These are phyloP conservation scores for Myopa tessellatipennis DNA, from an alignment of 2,888 invertebrate species.

Conservation along the genomic window DNA sequence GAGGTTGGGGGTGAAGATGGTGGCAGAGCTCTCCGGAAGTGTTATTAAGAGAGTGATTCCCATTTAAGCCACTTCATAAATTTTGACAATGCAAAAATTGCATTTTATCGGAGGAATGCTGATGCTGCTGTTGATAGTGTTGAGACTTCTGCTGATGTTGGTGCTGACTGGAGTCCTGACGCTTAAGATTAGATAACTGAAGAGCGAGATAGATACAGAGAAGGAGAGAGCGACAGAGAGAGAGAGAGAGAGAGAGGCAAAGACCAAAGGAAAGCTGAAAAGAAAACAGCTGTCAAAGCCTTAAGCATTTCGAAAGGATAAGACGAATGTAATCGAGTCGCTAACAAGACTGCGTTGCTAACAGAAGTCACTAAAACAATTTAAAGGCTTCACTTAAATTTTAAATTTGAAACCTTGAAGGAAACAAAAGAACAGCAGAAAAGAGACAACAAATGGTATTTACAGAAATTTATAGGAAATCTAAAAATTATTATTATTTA, in stretches of 20 bases:
- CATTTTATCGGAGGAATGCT: conserved; percentile 11
- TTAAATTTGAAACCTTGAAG: background rate
- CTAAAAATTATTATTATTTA: too few relatives aligned
- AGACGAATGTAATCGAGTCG: conserved; percentile 5
- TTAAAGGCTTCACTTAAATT: background rate
- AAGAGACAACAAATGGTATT: background rate
- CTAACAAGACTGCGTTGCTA: background rate
- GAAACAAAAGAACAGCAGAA: background rate
- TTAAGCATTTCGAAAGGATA: conserved; percentile 18
- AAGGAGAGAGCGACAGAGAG: background rate
- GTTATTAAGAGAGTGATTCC: conserved; percentile 22
- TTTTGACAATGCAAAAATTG: conserved; percentile 37
- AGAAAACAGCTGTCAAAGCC: conserved; percentile 30
- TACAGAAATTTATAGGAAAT: too few relatives aligned
- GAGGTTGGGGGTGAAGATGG: background rate
- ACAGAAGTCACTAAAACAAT: conserved; percentile 11
- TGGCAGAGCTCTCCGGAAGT: background rate
- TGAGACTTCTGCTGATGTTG: background rate
- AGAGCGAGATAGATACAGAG: background rate
- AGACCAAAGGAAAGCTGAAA: background rate
- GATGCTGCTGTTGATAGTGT: background rate
- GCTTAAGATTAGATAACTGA: too few relatives aligned
- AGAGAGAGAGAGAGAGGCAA: background rate
- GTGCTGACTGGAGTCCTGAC: background rate
- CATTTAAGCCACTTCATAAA: conserved; percentile 36